A percentile compares a stretch with the other conserved stretches of the same genome.
phyloP scores from a whole-genome alignment of 2,797 vertebrate species.

The Protonibea diacanthus region DNA sequence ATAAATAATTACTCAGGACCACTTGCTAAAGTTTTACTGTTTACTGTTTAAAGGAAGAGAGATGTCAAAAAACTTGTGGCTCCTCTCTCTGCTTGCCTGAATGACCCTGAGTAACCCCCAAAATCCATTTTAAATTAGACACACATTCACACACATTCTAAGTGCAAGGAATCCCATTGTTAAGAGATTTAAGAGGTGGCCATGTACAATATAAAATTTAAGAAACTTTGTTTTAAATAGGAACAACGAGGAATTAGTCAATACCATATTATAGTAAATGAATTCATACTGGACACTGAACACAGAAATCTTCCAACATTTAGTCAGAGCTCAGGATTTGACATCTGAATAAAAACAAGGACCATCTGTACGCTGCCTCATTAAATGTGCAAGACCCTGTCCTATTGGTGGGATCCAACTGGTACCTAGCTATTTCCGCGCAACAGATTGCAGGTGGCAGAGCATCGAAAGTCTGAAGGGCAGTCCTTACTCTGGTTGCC shows the following conservation, averaged over 20 bases:
- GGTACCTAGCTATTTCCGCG: slow-evolving; percentile 55
- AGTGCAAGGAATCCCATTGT: no score
- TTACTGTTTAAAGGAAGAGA: no score
- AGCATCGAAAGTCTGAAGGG: slow-evolving; percentile 51
- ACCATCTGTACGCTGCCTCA: slow-evolving; percentile 69
- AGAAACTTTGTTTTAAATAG: background rate
- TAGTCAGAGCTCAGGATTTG: slow-evolving; percentile 28
- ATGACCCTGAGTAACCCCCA: no score
- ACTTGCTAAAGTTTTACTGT: no score
- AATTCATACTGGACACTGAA: background rate
- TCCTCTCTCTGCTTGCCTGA: background rate
- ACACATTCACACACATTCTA: no score
- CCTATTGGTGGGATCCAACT: slow-evolving; percentile 49
- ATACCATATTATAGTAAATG: background rate
- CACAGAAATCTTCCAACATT: background rate
- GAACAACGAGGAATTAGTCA: background rate
- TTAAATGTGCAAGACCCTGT: slow-evolving; percentile 66
- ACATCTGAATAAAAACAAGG: slow-evolving; percentile 51
- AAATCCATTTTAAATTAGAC: no score
- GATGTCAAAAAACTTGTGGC: no score
- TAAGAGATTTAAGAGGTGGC: no score
- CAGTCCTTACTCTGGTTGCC: slow-evolving; percentile 64
- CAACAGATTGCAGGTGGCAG: slow-evolving; percentile 72
- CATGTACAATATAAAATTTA: slow-evolving; percentile 2
- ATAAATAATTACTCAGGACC: no score